Base-by-base conservation (phyloP, 2,797 vertebrate species). In the Miichthys miiuy region DNA sequence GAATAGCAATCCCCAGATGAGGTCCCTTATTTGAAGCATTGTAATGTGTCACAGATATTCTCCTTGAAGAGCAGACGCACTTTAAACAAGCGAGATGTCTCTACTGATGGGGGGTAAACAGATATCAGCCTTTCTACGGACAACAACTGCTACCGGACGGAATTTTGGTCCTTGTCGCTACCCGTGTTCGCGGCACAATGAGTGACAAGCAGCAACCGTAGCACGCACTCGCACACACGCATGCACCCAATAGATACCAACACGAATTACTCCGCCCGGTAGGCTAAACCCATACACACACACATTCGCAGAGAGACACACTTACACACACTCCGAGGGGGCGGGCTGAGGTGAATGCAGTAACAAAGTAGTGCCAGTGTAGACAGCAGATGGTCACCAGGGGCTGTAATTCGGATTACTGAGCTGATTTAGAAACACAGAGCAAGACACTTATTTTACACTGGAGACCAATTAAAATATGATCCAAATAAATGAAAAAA, bases 1-100 rank as follows among this genome's bases (percentile, higher is more conserved):
- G 91, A 97, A 90, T 85, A 96, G 94, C 94, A 96, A 93, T 89
- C 95, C 96, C 96, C 97, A 97, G 94, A 96, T 85, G 95, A 98
- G 92, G 89, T 95, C 95, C 94, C 92, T 89, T 90, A 93, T 95
- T 87, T 93, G 96, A 92, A 97, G 96, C 97, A 98, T 98, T 89
- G 95, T 96, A 96, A 92, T 91, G 93, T 90, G 82, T 84, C 91
- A 79, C 89, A 88, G 91, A 92, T 95, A 95, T 90, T 90, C 92
- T 95, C 94, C 94, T 90, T 30, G 91, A 84, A 91, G 92, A 93
- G 89, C 84, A 86, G 86, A 79, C 84, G 77, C 84, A 84, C 85
- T 88, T 90, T 79, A 74, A 75, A 72, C 66, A 57, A 70, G 76
- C 67, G 66, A 73, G 75, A 63, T 63, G 81, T 72, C 72, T 81